These are phyloP conservation scores for Orchestia grillus DNA, from an alignment of 1,140 invertebrate genomes.

Conservation along the genomic window DNA sequence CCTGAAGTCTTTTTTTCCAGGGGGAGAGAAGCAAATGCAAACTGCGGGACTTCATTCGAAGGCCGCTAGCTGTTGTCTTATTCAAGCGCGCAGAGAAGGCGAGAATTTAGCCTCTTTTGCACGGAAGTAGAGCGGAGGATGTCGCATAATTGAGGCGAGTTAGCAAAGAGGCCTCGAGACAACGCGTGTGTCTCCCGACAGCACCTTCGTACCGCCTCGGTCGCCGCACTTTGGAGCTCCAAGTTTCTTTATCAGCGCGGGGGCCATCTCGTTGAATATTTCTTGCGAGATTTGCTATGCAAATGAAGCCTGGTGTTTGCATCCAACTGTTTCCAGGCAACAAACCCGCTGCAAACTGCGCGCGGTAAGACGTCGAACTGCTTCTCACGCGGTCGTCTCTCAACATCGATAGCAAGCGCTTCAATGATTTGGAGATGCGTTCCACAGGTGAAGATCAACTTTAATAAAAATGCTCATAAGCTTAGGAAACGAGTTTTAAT, in stretches of 20 bases:
- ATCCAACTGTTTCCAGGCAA: slow-evolving; percentile 2
- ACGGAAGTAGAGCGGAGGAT: not conserved
- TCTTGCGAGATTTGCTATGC: slow-evolving; percentile 15
- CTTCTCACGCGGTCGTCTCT: not conserved
- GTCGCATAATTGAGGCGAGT: slow-evolving; percentile 11
- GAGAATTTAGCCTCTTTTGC: not conserved
- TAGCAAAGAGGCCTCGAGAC: not conserved
- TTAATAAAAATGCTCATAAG: not conserved
- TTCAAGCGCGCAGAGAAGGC: not conserved
- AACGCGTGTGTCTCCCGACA: not conserved
- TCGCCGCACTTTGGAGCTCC: not conserved
- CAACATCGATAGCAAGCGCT: not conserved
- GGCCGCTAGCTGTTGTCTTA: not conserved
- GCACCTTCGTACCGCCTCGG: not conserved
- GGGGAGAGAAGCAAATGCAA: not conserved
- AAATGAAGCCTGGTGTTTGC: slow-evolving; percentile 10
- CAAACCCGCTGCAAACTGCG: not conserved
- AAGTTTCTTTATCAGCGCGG: slow-evolving; percentile 10
- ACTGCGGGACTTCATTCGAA: not conserved
- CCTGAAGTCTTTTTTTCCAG: not conserved
- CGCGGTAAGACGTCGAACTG: not conserved
- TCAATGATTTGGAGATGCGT: not conserved
- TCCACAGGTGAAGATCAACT: not conserved
- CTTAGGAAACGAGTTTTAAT: not conserved
- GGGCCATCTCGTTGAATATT: slow-evolving; percentile 24